A percentile compares a stretch with the other conserved stretches of the same genome.
Evolutionary conservation across 1,140 invertebrate genomes (phyloP).

Genomic region (Geopemphigus sp.): DNA sequence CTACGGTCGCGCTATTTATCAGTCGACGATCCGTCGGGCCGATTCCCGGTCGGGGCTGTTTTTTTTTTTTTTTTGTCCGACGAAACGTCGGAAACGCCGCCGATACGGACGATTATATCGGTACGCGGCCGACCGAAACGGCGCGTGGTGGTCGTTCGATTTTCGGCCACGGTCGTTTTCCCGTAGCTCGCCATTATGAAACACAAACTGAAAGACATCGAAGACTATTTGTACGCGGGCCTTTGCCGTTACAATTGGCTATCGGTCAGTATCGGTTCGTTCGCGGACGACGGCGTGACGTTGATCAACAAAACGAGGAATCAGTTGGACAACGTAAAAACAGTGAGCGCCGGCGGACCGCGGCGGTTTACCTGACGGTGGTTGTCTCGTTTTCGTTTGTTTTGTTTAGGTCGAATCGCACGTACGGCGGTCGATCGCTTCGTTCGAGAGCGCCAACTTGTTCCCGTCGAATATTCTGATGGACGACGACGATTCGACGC

Average conservation of each 20-base stretch:
- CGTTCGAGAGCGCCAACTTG: constrained; percentile 23
- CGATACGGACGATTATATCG: too few species aligned
- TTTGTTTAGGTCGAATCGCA: constrained; percentile 10
- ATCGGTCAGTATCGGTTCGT: constrained; percentile 27
- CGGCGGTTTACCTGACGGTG: too few species aligned
- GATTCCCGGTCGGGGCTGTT: too few species aligned
- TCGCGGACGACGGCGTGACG: constrained; percentile 6
- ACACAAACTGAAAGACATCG: constrained; percentile 39
- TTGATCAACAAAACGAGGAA: constrained; percentile 34
- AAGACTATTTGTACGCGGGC: constrained; percentile 25
- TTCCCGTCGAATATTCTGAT: constrained; percentile 28
- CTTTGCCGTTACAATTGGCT: constrained; percentile 34
- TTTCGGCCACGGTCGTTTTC: too few species aligned
- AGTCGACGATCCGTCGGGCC: too few species aligned
- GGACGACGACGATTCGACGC: background rate
- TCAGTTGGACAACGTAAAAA: background rate
- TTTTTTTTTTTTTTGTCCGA: too few species aligned
- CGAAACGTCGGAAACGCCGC: too few species aligned
- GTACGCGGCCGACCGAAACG: too few species aligned
- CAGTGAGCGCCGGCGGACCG: too few species aligned
- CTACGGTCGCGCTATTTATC: too few species aligned
- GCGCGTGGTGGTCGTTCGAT: too few species aligned
- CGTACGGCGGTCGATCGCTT: background rate
- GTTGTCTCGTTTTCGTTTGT: background rate
- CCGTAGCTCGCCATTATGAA: constrained; percentile 6